phyloP scores from a whole-genome alignment of 2,797 vertebrate species.

The Oreonectes daqikongensis region DNA sequence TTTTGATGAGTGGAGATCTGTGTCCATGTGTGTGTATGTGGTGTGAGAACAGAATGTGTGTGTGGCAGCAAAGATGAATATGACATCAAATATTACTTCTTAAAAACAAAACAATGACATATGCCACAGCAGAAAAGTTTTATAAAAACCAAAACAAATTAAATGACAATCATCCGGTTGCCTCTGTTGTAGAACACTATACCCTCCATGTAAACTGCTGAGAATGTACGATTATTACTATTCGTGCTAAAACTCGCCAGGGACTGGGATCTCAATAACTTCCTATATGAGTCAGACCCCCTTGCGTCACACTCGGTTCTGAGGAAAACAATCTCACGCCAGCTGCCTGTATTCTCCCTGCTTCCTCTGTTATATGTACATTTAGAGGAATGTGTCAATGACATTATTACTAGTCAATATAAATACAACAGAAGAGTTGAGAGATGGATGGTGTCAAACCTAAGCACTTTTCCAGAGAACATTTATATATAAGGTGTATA shows the following conservation, averaged over 20 bases:
- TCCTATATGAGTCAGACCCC: slow-evolving; percentile 43
- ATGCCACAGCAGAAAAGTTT: background rate
- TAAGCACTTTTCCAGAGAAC: background rate
- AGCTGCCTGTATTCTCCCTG: slow-evolving; percentile 14
- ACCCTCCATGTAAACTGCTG: slow-evolving; percentile 24
- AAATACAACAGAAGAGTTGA: background rate
- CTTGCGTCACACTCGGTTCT: slow-evolving; percentile 9
- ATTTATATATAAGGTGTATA: background rate
- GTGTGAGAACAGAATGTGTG: slow-evolving; percentile 15
- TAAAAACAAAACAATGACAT: slow-evolving; percentile 8
- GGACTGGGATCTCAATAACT: slow-evolving; percentile 36
- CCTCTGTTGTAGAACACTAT: slow-evolving; percentile 12
- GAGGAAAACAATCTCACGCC: slow-evolving; percentile 15
- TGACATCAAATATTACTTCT: slow-evolving; percentile 29
- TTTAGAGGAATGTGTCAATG: background rate
- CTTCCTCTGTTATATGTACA: background rate
- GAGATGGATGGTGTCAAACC: background rate
- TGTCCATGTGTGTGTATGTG: background rate
- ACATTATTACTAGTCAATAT: no score
- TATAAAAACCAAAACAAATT: slow-evolving; percentile 21
- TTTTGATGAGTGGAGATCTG: background rate
- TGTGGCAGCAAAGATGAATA: background rate
- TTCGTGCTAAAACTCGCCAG: slow-evolving; percentile 32
- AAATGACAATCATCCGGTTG: slow-evolving; percentile 30
- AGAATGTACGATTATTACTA: slow-evolving; percentile 41